These are phyloP conservation scores for Lasioglossum figueresi DNA, from an alignment of 2,888 invertebrate genomes.

Conservation along the genomic window DNA sequence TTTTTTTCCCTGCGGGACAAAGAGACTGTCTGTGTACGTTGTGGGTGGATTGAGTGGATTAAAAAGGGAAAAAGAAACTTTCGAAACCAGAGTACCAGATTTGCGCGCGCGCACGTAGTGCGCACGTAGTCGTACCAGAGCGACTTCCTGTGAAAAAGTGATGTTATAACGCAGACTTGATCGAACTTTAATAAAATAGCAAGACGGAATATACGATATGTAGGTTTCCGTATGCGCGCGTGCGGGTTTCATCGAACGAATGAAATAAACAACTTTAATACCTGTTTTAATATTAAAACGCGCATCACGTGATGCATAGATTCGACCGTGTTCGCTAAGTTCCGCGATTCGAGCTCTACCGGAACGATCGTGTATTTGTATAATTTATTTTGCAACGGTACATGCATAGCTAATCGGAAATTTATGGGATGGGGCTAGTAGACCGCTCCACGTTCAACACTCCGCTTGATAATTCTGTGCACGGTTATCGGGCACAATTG, in stretches of 20 bases:
- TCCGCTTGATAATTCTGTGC: conserved; percentile 46
- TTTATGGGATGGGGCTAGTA: conserved; percentile 20
- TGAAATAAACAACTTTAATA: conserved; percentile 24
- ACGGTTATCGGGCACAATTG: conserved; percentile 27
- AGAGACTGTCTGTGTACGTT: conserved; percentile 7
- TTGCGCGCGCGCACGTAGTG: too few relatives aligned
- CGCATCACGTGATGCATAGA: neutral
- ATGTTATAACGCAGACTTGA: conserved; percentile 23
- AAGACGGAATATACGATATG: neutral
- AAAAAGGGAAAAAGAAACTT: neutral
- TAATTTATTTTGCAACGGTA: conserved; percentile 54
- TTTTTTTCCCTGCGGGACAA: conserved; percentile 29
- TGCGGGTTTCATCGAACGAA: neutral
- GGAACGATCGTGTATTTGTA: conserved; percentile 20
- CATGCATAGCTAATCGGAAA: conserved; percentile 51
- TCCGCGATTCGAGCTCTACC: neutral
- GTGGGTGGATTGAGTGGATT: neutral
- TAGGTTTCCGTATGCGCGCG: neutral
- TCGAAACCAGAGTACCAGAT: neutral
- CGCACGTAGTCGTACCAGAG: conserved; percentile 14
- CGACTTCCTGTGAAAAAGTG: neutral
- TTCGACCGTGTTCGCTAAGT: neutral
- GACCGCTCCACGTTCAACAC: conserved; percentile 33
- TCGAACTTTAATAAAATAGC: conserved; percentile 35
- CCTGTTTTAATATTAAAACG: conserved; percentile 13